Evolutionary conservation across 2,113 vertebrate species (phyloP), one percentile per base, ranked within the genome.

Genomic region (Ceyx cyanopectus): DNA sequence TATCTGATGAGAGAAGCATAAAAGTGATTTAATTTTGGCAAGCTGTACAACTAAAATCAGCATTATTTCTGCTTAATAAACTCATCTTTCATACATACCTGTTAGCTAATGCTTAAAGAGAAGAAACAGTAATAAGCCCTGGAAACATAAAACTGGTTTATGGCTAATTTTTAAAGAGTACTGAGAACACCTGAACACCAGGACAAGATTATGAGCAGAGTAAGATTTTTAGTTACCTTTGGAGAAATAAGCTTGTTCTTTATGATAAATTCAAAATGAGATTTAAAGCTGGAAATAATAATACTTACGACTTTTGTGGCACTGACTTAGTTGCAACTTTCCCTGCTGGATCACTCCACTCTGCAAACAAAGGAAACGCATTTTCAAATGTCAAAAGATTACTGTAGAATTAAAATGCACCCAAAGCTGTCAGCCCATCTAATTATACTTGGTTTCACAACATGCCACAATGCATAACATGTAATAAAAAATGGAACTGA

Each of bases 281-380:
- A 94, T 92, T 86, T 93, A 90, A 95, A 93, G 83, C 77, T 93
- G 85, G 87, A 97, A 98, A 86, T 83, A 88, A 95, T 81, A 79
- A 68, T 98, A 99, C 99, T 99, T 97, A 99, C 98, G 98, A 99
- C 97, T 98, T 99, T 81, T 99, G 98, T 78, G 98, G 98, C 95
- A 98, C 98, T 87, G 98, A 98, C 98, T 99, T 99, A 92, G 98
- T 98, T 90, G 98, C 97, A 91, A 98, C 98, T 98, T 99, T 99
- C 96, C 97, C 97, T 91, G 98, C 97, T 87, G 98, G 97, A 95
- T 98, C 98, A 91, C 98, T 99, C 97, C 99, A 98, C 96, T 99
- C 99, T 99, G 98, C 94, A 98, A 98, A 97, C 80, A 97, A 96
- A 98, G 89, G 94, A 81, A 92, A 96, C 91, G 92, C 61, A 85